Evolutionary conservation across 1,140 invertebrate species (phyloP).

Genomic region (Magallana ariakensis): DNA sequence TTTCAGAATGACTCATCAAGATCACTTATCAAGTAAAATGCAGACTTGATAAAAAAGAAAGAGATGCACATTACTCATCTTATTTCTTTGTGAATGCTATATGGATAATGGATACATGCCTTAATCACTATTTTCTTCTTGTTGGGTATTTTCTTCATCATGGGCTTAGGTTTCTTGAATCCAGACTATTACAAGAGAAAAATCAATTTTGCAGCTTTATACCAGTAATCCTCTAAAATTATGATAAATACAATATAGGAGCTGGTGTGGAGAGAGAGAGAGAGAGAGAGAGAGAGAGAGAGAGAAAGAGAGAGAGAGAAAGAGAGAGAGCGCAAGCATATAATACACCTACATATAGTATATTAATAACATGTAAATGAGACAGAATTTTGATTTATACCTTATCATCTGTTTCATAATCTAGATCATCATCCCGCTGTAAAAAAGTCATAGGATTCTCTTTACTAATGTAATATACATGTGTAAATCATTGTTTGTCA

Average conservation of each 20-base stretch:
- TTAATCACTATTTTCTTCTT: slow-evolving; percentile 66
- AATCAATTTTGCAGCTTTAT: background rate
- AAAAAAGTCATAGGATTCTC: background rate
- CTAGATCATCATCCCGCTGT: background rate
- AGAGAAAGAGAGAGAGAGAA: slow-evolving; percentile 36
- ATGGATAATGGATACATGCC: slow-evolving; percentile 40
- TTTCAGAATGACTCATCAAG: background rate
- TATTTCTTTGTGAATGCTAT: background rate
- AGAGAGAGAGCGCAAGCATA: background rate
- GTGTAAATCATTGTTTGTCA: too few relatives aligned
- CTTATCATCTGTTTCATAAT: background rate
- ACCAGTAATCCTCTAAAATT: too few relatives aligned
- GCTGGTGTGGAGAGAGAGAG: too few relatives aligned
- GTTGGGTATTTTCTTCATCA: slow-evolving; percentile 52
- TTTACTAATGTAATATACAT: too few relatives aligned
- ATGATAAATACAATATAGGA: too few relatives aligned
- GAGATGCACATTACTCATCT: too few relatives aligned
- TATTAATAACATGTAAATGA: too few relatives aligned
- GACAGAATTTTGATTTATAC: background rate
- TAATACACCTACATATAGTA: background rate
- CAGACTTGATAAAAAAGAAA: too few relatives aligned
- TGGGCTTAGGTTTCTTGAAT: background rate
- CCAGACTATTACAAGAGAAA: background rate
- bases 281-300: slow-evolving; percentile 45
- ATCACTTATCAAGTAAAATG: background rate